Conservation (phyloP, 92 coral and sea anemone species). For the Phenganax marumi region DNA sequence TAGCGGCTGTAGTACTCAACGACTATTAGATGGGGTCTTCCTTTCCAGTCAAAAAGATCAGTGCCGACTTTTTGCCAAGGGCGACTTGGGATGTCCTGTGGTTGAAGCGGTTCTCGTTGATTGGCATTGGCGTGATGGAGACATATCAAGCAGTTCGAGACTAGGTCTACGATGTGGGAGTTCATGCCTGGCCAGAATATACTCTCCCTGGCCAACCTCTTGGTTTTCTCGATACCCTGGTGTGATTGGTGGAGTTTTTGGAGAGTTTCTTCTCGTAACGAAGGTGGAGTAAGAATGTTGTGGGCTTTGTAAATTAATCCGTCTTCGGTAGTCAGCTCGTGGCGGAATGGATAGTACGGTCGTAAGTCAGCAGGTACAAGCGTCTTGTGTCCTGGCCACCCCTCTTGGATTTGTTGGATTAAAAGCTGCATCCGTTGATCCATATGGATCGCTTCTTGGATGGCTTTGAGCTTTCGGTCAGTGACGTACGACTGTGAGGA, state of each 20-base stretch:
- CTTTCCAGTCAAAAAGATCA: slow-evolving; percentile 44
- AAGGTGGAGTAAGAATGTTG: too few relatives aligned
- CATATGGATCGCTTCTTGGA: slow-evolving; percentile 23
- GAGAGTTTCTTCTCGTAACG: slow-evolving; percentile 46
- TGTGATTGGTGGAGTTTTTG: slow-evolving; percentile 52
- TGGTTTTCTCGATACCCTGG: slow-evolving; percentile 61
- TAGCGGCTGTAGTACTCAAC: too few relatives aligned
- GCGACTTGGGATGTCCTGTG: slow-evolving; percentile 39
- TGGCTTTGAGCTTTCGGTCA: slow-evolving; percentile 48
- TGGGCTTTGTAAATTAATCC: slow-evolving; percentile 46
- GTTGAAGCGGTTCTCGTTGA: slow-evolving; percentile 50
- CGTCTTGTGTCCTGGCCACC: slow-evolving; percentile 49
- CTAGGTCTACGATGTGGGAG: slow-evolving; percentile 41
- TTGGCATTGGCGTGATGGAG: slow-evolving; percentile 47
- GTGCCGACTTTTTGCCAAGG: slow-evolving; percentile 50
- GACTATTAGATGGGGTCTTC: slow-evolving; percentile 31
- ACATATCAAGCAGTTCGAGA: slow-evolving; percentile 50
- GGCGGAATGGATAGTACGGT: slow-evolving; percentile 13
- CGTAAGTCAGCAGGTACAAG: slow-evolving; percentile 13
- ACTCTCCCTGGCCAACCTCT: slow-evolving; percentile 47
- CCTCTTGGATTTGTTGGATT: slow-evolving; percentile 32
- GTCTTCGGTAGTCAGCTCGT: slow-evolving; percentile 33
- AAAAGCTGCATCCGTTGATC: slow-evolving; percentile 42
- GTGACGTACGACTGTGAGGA: slow-evolving; percentile 50
- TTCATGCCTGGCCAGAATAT: slow-evolving; percentile 62